Evolutionary conservation across 2,888 invertebrate species (phyloP), one percentile per base, ranked within the genome.

Genomic region (Alentia gelatinosa): DNA sequence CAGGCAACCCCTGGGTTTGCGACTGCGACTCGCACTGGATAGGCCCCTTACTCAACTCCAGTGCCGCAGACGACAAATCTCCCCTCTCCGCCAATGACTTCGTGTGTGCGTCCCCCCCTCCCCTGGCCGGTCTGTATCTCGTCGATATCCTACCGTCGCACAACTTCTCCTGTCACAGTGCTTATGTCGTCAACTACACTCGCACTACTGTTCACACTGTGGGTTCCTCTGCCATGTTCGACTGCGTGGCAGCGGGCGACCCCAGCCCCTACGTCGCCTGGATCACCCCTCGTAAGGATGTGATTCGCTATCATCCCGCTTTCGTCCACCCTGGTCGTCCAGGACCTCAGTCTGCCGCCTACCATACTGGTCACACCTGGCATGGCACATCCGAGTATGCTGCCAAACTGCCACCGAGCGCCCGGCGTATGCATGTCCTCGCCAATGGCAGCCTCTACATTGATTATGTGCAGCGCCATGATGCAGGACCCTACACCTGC

Each of bases 401-500:
- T 30, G 92, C 92, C 7, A 92, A 92, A 79, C 75, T 92, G 33
- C 88, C 93, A 0, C 91, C 93, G 23, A 94, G 94, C 89, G 92
- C 92, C 68, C 86, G 50, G 30, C 75, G 98, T 93, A 97, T 98
- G 91, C 96, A 97, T 92, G 96, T 98, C 56, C 97, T 98, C 84
- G 97, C 97, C 39, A 98, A 98, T 95, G 98, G 98, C 35, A 98
- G 98, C 30, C 96, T 98, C 91, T 97, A 97, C 93, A 97, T 98
- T 92, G 97, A 98, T 93, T 97, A 97, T 95, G 95, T 97, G 15
- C 94, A 95, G 15, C 94, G 96, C n/a, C 93, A 93, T 1, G 98
- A 98, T 96, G 98, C 98, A 94, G 98, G 98, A 0, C 93, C 93
- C 15, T 99, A 99, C 96, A 97, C 97, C 92, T 99, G 99, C 95